Percentiles rank a stretch among this genome's conserved stretches.
Conservation (phyloP, 2,113 vertebrate genomes). For the Tyrannus savana region DNA sequence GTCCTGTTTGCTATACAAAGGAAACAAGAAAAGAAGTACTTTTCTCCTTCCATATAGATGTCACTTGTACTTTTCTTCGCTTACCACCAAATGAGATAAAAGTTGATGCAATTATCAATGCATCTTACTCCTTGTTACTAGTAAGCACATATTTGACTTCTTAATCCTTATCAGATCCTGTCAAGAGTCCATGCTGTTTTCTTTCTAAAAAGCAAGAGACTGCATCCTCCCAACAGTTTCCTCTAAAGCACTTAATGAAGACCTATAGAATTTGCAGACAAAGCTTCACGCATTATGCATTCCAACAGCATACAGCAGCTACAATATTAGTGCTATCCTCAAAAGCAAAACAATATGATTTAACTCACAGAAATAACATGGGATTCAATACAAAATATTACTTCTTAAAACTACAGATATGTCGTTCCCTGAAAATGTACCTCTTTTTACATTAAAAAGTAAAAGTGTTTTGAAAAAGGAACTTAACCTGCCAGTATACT, state of each 20-base stretch:
- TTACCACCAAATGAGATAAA: neutral
- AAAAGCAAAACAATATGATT: neutral
- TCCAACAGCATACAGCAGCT: neutral
- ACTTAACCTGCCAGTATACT: neutral
- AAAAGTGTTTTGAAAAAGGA: neutral
- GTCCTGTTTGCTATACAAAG: neutral
- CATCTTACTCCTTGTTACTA: neutral
- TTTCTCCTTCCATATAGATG: neutral
- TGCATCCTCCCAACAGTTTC: neutral
- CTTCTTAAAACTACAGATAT: neutral
- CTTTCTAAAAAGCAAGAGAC: neutral
- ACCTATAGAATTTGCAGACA: neutral
- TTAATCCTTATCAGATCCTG: neutral
- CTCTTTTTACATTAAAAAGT: neutral
- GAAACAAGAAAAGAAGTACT: neutral
- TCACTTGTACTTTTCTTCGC: neutral
- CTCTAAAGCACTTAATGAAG: neutral
- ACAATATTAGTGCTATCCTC: neutral
- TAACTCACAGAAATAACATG: neutral
- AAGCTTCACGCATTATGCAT: neutral
- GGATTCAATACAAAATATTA: neutral
- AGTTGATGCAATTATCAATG: neutral
- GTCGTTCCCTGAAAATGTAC: neutral
- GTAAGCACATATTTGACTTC: neutral
- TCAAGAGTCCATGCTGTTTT: neutral